Evolutionary conservation across 1,140 invertebrate species (phyloP).

Genomic region (Periplaneta americana): DNA sequence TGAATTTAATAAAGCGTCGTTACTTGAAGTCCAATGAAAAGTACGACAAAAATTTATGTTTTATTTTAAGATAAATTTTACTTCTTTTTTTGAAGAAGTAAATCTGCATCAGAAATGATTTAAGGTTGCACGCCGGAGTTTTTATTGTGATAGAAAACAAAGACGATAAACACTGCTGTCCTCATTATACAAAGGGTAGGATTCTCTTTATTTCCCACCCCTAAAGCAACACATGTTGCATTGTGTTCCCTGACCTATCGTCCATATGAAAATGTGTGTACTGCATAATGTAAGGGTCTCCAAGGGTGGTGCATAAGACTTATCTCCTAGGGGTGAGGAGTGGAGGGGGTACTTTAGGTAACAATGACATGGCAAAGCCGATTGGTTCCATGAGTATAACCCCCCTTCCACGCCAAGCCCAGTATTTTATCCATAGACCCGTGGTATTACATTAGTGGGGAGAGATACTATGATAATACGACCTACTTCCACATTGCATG

Average conservation of each 20-base stretch:
- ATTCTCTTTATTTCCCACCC: too few relatives aligned
- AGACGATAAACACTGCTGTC: too few relatives aligned
- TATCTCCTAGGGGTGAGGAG: neutral
- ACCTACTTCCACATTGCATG: conserved; percentile 6
- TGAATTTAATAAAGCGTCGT: too few relatives aligned
- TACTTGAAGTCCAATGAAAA: too few relatives aligned
- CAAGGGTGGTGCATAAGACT: neutral
- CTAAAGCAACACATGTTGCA: too few relatives aligned
- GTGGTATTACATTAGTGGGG: neutral
- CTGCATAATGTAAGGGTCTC: neutral
- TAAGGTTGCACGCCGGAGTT: too few relatives aligned
- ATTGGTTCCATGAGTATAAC: neutral
- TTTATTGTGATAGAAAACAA: too few relatives aligned
- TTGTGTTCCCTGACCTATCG: neutral
- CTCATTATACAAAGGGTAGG: too few relatives aligned
- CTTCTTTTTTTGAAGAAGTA: too few relatives aligned
- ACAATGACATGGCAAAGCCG: conserved; percentile 12
- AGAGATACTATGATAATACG: conserved; percentile 11
- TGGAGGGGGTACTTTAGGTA: neutral
- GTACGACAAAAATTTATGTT: too few relatives aligned
- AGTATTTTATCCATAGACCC: neutral
- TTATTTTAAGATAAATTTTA: too few relatives aligned
- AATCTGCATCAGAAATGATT: too few relatives aligned
- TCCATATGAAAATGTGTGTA: neutral
- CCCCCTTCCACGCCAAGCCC: neutral